Base-by-base conservation (phyloP, 2,797 vertebrate genomes). In the Catharus ustulatus region DNA sequence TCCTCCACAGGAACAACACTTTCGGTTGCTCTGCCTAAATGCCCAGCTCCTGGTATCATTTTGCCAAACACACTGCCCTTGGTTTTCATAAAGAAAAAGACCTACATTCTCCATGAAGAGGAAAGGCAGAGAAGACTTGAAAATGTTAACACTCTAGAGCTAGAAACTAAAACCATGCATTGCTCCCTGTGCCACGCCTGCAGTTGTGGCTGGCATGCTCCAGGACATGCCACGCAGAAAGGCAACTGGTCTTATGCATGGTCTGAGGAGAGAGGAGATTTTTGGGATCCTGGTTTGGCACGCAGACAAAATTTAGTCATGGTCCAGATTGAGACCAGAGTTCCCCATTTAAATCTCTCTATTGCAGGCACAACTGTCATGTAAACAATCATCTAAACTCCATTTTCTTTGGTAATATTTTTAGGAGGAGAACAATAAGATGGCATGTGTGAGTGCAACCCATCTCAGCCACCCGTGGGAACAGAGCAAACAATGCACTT, bases 351-450 rank as follows among this genome's bases (percentile, higher is more conserved):
- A 40, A 67, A 57, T 48, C 62, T 67, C 58, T 68, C 69, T 72
- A 94, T 76, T 81, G n/a, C 52, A 84, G 76, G 43, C 69, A 78
- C 34, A 89, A 87, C 69, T 80, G 72, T 34, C 73, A 54, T 63
- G 55, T 73, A 84, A 91, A 92, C 59, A 84, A 49, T 38, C 12
- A 91, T 69, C 61, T 72, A 87, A 89, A 89, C 0, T 27, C 20
- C 64, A 83, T 87, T 89, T 94, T 92, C 73, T 89, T 77, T 89
- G 58, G 62, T 69, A 89, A 88, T 15, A 45, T 52, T 84, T 93
- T 93, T 64, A 82, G 61, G 16, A 78, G 23, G 27, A 92, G 66
- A 96, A 95, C 68, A 92, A 81, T 95, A 86, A 87, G 79, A 93
- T 63, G 82, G 46, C 43, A 64, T 78, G 8, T 42, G 51, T 85